Evolutionary conservation across 2,888 invertebrate species (phyloP), one percentile per base, ranked within the genome.

Genomic region (Teinopalpus imperialis): DNA sequence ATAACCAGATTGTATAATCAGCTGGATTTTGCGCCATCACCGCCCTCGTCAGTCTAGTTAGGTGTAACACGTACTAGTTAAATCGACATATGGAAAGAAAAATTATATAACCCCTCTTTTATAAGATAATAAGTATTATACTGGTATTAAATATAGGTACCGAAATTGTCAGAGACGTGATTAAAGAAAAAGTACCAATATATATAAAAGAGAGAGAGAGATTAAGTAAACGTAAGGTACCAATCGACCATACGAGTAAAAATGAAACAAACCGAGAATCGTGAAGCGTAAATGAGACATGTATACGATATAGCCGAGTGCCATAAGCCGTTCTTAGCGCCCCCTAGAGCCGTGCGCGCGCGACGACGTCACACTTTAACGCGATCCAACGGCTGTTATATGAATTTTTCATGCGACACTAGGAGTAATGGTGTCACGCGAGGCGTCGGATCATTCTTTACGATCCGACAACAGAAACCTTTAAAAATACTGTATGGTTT

Each of bases 391-490:
- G 68, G 57, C 71, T 59, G 58, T 63, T 68, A 62, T 79, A 88
- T 87, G 87, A 87, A 87, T 88, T 77, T 88, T 87, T 88, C 87
- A 88, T 87, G 82, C 63, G 77, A 55, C 63, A 69, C 72, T 62
- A 78, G 74, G 71, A 83, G 79, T 85, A 86, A 85, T 83, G 82
- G 83, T 77, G 74, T 71, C 74, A 75, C 77, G 59, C 61, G 73
- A 80, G 78, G 81, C 80, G 67, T 57, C 65, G 82, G 78, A 83
- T 87, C 87, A 87, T 86, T 87, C 83, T 88, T 88, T 87, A 87
- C 82, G 86, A 85, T 72, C 69, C 73, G 80, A 83, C 81, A 80
- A 78, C 78, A 63, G 69, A 70, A 65, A 67, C 74, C 70, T 77
- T 78, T 78, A 76, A 80, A 76, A 76, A 78, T 78, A 81, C n/a